A percentile compares a stretch with the other conserved stretches of the same genome.
Conservation (phyloP, 2,888 invertebrate species). For the Xiphydria camelus region DNA sequence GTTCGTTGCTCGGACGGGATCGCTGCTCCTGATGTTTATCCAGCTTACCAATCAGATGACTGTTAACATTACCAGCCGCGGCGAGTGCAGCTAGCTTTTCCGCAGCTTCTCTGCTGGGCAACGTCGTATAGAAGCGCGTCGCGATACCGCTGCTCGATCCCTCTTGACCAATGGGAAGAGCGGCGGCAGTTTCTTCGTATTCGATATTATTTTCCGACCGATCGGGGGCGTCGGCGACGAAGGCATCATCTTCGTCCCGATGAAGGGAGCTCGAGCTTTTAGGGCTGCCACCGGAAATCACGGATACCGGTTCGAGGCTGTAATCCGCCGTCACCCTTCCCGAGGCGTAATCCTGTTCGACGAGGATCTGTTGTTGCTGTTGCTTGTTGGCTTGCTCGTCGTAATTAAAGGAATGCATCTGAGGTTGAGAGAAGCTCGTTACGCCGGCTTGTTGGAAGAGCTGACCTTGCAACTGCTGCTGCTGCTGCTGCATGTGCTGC, state of each 20-base stretch:
- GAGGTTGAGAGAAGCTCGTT: constrained; percentile 45
- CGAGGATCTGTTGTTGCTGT: constrained; percentile 44
- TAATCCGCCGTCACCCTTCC: constrained; percentile 48
- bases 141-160: constrained; percentile 45
- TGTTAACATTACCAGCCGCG: constrained; percentile 61
- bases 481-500: constrained; percentile 48
- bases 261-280: constrained; percentile 12
- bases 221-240: constrained; percentile 24
- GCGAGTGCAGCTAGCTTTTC: constrained; percentile 65
- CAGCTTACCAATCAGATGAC: constrained; percentile 43
- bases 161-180: constrained; percentile 40
- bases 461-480: constrained; percentile 49
- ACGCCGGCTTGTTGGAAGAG: constrained; percentile 37
- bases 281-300: constrained; percentile 22
- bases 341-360: constrained; percentile 42
- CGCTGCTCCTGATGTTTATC: constrained; percentile 36
- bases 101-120: constrained; percentile 67
- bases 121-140: constrained; percentile 61
- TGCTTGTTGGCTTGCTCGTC: constrained; percentile 48
- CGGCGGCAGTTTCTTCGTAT: constrained; percentile 33
- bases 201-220: constrained; percentile 47
- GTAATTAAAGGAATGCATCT: constrained; percentile 52
- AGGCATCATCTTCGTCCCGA: constrained; percentile 15
- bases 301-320: constrained; percentile 36
- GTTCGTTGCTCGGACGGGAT: constrained; percentile 37